These are phyloP conservation scores for Chloromyia formosa DNA, from an alignment of 2,888 invertebrate genomes.

Conservation along the genomic window DNA sequence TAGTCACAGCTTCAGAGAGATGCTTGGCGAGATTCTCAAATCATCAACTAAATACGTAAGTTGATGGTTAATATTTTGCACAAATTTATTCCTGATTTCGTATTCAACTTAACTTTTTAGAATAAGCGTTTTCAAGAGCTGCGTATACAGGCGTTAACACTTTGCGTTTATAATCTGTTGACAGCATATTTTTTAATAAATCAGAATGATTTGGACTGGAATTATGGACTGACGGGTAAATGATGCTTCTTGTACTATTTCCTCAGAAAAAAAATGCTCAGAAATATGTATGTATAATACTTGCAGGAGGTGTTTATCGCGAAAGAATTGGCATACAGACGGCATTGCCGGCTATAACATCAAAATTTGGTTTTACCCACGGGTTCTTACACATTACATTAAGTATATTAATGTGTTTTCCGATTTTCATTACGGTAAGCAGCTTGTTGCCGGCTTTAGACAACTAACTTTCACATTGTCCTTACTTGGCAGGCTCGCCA, in stretches of 20 bases:
- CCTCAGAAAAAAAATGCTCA: background rate
- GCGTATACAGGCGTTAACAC: slow-evolving; percentile 44
- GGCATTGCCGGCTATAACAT: slow-evolving; percentile 51
- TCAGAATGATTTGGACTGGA: slow-evolving; percentile 39
- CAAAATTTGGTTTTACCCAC: slow-evolving; percentile 54
- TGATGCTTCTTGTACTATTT: background rate
- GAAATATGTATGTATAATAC: background rate
- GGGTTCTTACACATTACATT: slow-evolving; percentile 52
- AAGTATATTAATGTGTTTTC: slow-evolving; percentile 51
- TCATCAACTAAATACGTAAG: slow-evolving; percentile 44
- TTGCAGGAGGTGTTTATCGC: slow-evolving; percentile 51
- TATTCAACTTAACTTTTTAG: too few species aligned
- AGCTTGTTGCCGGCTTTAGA: background rate
- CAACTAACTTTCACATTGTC: background rate
- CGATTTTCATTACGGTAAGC: slow-evolving; percentile 52
- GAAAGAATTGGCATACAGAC: slow-evolving; percentile 53
- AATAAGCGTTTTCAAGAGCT: slow-evolving; percentile 43
- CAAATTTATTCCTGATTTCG: too few species aligned
- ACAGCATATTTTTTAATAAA: slow-evolving; percentile 27
- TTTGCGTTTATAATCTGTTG: slow-evolving; percentile 43
- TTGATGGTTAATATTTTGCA: too few species aligned
- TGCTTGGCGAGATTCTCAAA: slow-evolving; percentile 43
- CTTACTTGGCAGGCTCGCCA: background rate
- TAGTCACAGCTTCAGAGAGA: too few species aligned
- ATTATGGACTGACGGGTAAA: slow-evolving; percentile 41